Conservation (phyloP, 23 tunicate genomes). For the Aplidium turbinatum region DNA sequence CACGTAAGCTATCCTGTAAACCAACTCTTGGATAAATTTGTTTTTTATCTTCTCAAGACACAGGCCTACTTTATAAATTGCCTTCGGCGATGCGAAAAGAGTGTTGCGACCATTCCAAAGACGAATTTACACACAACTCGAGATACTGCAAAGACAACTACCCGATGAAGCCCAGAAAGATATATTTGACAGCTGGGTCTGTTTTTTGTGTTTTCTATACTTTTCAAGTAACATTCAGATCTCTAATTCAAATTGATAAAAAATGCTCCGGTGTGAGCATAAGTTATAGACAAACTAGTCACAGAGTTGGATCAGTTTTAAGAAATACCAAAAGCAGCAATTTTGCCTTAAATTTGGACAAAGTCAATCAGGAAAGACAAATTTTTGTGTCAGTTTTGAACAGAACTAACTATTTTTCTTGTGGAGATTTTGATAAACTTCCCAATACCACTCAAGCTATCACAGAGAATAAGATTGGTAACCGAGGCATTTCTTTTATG, state of each 20-base stretch:
- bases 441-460: slow-evolving; percentile 46
- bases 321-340: too few species aligned
- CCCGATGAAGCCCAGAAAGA: slow-evolving; percentile 30
- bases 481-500: slow-evolving; percentile 82
- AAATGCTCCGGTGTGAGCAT: neutral
- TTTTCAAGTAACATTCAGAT: slow-evolving; percentile 17
- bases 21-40: too few species aligned
- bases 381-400: too few species aligned
- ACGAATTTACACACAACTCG: too few species aligned
- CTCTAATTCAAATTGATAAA: slow-evolving; percentile 6
- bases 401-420: slow-evolving; percentile 46
- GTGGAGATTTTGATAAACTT: slow-evolving; percentile 51
- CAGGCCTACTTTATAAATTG: too few species aligned
- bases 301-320: neutral
- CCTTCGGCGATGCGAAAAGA: too few species aligned
- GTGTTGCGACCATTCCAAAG: too few species aligned
- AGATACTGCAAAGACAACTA: too few species aligned
- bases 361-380: too few species aligned
- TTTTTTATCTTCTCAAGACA: too few species aligned
- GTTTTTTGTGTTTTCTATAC: slow-evolving; percentile 41
- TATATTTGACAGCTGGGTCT: neutral
- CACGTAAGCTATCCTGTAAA: too few species aligned
- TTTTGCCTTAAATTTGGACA: too few species aligned
- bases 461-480: slow-evolving; percentile 68
- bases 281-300: neutral